These are phyloP conservation scores for Aleiodes sp. DNA, from an alignment of 1,140 invertebrate species.

Conservation along the genomic window DNA sequence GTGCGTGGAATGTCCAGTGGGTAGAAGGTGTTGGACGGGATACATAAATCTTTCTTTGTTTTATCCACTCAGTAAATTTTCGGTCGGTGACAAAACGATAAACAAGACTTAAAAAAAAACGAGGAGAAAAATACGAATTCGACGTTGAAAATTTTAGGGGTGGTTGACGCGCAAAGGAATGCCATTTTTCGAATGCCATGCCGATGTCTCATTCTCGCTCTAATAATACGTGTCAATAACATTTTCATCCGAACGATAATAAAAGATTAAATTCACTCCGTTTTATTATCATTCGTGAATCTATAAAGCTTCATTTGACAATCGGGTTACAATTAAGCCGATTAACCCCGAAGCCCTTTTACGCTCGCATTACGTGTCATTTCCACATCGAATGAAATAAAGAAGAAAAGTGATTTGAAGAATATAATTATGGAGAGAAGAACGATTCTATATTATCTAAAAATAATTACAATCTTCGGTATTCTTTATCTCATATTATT, in stretches of 20 bases:
- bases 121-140: neutral
- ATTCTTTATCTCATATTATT: no score
- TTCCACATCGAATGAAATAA: neutral
- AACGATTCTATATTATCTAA: no score
- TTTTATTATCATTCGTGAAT: neutral
- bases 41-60: constrained; percentile 17
- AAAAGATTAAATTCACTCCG: neutral
- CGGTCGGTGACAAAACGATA: neutral
- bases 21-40: neutral
- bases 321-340: constrained; percentile 28
- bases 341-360: constrained; percentile 26
- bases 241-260: neutral
- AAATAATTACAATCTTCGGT: no score
- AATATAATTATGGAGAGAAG: neutral
- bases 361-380: constrained; percentile 1
- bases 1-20: constrained; percentile 13
- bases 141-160: constrained; percentile 31
- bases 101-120: neutral
- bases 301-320: neutral
- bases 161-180: constrained; percentile 38
- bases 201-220: constrained; percentile 18
- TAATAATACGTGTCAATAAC: no score
- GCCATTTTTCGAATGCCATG: constrained; percentile 27
- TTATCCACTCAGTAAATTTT: constrained; percentile 5
- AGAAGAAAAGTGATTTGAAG: neutral